These are phyloP conservation scores for Ascaphus truei DNA, from an alignment of 2,113 vertebrate genomes.

Conservation along the genomic window DNA sequence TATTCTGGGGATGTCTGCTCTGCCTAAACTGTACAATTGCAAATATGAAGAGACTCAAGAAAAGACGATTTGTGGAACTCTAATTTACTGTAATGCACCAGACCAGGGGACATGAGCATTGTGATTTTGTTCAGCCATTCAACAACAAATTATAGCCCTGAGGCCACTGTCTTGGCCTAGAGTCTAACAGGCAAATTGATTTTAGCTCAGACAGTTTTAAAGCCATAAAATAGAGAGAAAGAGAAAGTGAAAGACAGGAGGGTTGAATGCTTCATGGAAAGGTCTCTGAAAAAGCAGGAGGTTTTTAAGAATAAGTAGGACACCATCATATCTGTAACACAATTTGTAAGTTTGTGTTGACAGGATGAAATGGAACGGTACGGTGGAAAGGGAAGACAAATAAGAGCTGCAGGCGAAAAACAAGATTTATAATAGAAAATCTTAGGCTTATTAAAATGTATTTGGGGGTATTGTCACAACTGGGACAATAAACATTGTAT, in stretches of 20 bases:
- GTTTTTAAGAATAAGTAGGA: slow-evolving; percentile 28
- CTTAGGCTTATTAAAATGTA: background rate
- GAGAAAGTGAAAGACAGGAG: background rate
- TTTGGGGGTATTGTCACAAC: background rate
- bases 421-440: background rate
- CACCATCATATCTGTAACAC: slow-evolving; percentile 13
- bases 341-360: slow-evolving; percentile 1
- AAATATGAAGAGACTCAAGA: slow-evolving; percentile 2
- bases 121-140: slow-evolving; percentile 25
- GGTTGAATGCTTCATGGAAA: slow-evolving; percentile 30
- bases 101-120: slow-evolving; percentile 31
- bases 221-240: slow-evolving; percentile 26
- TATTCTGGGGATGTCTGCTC: background rate
- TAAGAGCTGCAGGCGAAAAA: background rate
- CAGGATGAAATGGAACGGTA: slow-evolving; percentile 26
- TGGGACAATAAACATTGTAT: background rate
- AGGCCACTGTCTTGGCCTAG: slow-evolving; percentile 36
- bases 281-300: slow-evolving; percentile 32
- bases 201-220: slow-evolving; percentile 33
- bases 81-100: slow-evolving; percentile 1
- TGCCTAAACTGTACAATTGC: background rate
- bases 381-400: background rate
- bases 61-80: background rate
- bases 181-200: slow-evolving; percentile 39
- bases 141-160: slow-evolving; percentile 32